Evolutionary conservation across 1,140 invertebrate genomes (phyloP).

Genomic region (Heliconius eleuchia): DNA sequence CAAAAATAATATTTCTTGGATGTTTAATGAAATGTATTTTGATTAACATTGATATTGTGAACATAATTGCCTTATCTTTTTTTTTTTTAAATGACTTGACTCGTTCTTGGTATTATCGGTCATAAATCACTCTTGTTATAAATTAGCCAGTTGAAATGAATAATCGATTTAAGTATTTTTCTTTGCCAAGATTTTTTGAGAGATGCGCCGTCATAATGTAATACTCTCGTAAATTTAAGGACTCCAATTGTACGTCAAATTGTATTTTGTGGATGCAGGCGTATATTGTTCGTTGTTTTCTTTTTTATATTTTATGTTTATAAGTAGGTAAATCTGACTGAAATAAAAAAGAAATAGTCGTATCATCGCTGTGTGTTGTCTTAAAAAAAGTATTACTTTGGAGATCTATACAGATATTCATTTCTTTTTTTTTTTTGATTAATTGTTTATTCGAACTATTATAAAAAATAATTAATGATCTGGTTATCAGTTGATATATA

Average conservation of each 20-base stretch:
- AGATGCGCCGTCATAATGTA: slow-evolving; percentile 38
- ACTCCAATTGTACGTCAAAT: slow-evolving; percentile 38
- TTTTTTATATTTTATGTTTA: background rate
- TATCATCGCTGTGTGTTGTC: no score
- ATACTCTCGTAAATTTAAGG: slow-evolving; percentile 33
- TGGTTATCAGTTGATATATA: no score
- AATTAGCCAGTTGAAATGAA: slow-evolving; percentile 36
- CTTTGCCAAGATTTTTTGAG: slow-evolving; percentile 33
- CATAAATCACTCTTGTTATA: slow-evolving; percentile 1
- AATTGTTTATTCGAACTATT: no score
- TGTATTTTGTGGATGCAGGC: background rate
- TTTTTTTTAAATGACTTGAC: background rate
- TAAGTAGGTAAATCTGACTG: no score
- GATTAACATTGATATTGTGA: no score
- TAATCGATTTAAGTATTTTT: slow-evolving; percentile 37
- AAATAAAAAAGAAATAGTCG: no score
- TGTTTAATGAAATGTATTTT: no score
- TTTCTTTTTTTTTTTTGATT: no score
- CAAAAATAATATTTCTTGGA: no score
- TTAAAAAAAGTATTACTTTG: no score
- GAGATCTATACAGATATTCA: no score
- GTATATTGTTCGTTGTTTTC: background rate
- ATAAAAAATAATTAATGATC: no score
- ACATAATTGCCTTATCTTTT: background rate
- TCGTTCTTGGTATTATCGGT: slow-evolving; percentile 12